phyloP scores from a whole-genome alignment of 1,140 invertebrate species.

The Ostrea denselamellosa region DNA sequence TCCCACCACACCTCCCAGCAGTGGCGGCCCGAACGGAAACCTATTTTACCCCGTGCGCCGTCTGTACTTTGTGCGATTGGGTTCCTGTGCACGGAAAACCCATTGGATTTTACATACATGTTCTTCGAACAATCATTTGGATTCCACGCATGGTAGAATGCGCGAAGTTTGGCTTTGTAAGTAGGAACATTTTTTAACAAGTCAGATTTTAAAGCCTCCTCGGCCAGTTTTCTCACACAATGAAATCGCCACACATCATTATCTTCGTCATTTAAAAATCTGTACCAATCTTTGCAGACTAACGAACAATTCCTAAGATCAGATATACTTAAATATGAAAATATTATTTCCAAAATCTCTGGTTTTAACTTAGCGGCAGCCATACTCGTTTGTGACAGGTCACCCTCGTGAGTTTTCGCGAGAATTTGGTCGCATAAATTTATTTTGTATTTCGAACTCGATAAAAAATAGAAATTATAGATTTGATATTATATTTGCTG shows the following conservation, averaged over 20 bases:
- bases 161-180: slow-evolving; percentile 95
- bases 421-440: slow-evolving; percentile 25
- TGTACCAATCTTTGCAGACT: slow-evolving; percentile 96
- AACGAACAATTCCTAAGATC: slow-evolving; percentile 93
- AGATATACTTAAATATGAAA: slow-evolving; percentile 93
- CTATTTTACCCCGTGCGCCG: slow-evolving; percentile 94
- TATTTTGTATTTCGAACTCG: background rate
- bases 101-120: slow-evolving; percentile 97
- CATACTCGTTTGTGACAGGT: slow-evolving; percentile 56
- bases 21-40: slow-evolving; percentile 95
- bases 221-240: slow-evolving; percentile 91
- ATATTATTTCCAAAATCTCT: slow-evolving; percentile 94
- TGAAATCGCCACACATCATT: slow-evolving; percentile 97
- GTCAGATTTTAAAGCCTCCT: slow-evolving; percentile 95
- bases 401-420: slow-evolving; percentile 42
- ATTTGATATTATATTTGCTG: background rate
- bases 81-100: slow-evolving; percentile 98
- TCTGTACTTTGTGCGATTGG: slow-evolving; percentile 99
- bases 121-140: slow-evolving; percentile 97
- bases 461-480: background rate
- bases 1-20: slow-evolving; percentile 99
- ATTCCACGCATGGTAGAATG: slow-evolving; percentile 98
- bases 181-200: slow-evolving; percentile 92
- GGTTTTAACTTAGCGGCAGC: slow-evolving; percentile 82
- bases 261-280: slow-evolving; percentile 94